These are phyloP conservation scores for Protobothrops mucrosquamatus DNA, from an alignment of 2,113 vertebrate species.

Conservation along the genomic window DNA sequence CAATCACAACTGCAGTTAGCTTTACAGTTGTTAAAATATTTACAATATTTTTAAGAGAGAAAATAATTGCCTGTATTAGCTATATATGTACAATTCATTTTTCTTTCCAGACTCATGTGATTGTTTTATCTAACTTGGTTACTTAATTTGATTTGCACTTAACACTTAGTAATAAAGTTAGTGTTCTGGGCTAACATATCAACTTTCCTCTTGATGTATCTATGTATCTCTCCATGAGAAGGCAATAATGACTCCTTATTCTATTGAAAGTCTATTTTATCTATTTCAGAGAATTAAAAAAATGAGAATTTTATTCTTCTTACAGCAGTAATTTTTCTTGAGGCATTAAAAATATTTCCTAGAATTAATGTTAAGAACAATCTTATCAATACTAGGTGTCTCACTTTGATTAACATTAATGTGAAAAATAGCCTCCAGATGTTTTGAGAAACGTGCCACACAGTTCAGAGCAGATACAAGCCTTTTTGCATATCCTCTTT, in stretches of 20 bases:
- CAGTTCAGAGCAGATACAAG: not conserved
- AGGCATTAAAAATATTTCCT: not conserved
- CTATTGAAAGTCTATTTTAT: not conserved
- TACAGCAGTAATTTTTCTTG: not conserved
- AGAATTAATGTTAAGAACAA: not conserved
- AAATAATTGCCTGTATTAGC: not conserved
- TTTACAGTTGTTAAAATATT: not conserved
- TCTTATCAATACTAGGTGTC: too few species aligned
- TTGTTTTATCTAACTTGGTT: not conserved
- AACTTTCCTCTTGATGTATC: not conserved
- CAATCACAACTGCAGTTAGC: not conserved
- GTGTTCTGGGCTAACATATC: not conserved
- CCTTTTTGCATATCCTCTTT: not conserved
- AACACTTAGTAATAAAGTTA: not conserved
- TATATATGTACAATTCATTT: not conserved
- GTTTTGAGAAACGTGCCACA: not conserved
- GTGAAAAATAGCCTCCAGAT: not conserved
- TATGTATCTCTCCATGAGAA: not conserved
- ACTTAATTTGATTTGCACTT: not conserved
- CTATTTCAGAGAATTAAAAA: not conserved
- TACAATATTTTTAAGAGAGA: not conserved
- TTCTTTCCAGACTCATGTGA: not conserved
- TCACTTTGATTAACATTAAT: not conserved
- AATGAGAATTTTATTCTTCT: not conserved
- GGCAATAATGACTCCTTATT: not conserved